Base-by-base conservation (phyloP, 2,888 invertebrate species). In the Pyrocoelia pectoralis region DNA sequence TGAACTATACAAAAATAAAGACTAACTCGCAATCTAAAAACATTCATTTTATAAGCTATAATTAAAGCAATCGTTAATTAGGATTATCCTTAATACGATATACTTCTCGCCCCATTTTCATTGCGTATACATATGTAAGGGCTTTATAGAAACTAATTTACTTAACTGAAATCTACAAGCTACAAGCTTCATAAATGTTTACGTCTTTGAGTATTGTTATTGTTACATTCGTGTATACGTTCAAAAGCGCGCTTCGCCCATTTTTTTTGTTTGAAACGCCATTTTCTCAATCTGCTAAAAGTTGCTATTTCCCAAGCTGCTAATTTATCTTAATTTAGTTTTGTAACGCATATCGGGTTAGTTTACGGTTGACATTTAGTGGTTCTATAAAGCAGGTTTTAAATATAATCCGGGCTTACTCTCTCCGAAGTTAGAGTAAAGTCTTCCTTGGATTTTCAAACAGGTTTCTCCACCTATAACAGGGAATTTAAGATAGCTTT, bases 331-430 rank as follows among this genome's bases (percentile, higher is more conserved):
- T 61, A 24, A 61, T 61, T 55, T 61, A 56, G 51, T 55, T 51
- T 24, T 24, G 70, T 69, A 69, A 70, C 73, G 72, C 72, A 73
- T 73, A 73, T 74, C 73, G 73, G 72, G 73, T 73, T 70, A 72
- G 73, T 73, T 74, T 74, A 74, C 68, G 69, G 73, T 73, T 74
- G 74, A 74, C 76, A 72, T 75, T 74, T 75, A 74, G 74, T 74
- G 74, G 72, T 70, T 69, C 74, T 74, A 61, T 61, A 76, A 76
- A 76, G 72, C 74, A 72, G 73, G 74, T 72, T 75, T 74, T 73
- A 73, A 74, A 74, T 75, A 74, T 76, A 75, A 77, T 74, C 76
- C 74, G 28, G 66, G 71, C 69, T 71, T 72, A 71, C 66, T 69
- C 69, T 68, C 67, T 66, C 68, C 66, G 64, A 70, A 70, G 68